Conservation (phyloP, 2,797 vertebrate species). For the Enteromius thamalakanensis region DNA sequence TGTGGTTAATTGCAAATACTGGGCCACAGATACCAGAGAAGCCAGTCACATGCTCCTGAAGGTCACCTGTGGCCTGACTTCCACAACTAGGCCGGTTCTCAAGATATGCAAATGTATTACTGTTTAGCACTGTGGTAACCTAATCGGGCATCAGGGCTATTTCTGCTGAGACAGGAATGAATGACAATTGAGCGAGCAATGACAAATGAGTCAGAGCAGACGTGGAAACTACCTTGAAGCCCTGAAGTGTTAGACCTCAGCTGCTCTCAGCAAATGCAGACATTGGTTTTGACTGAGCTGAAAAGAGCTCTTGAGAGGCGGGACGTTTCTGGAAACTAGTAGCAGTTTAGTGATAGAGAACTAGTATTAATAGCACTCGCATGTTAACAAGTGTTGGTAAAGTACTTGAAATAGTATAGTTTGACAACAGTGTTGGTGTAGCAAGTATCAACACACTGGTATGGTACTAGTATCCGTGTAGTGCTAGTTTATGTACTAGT, state of each 20-base stretch:
- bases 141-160: constrained; percentile 26
- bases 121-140: constrained; percentile 27
- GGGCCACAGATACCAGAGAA: not conserved
- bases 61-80: constrained; percentile 16
- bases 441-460: not conserved
- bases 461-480: not conserved
- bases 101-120: not conserved
- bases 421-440: not conserved
- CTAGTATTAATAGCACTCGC: too few species aligned
- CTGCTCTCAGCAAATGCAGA: not conserved
- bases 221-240: not conserved
- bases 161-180: constrained; percentile 38
- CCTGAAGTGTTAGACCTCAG: not conserved
- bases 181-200: constrained; percentile 34
- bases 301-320: not conserved
- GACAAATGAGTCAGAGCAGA: constrained; percentile 37
- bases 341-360: not conserved
- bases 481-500: not conserved
- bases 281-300: not conserved
- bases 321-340: not conserved
- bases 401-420: not conserved
- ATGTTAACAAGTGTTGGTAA: too few species aligned
- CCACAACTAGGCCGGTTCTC: not conserved
- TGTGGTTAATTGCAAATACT: not conserved
- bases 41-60: constrained; percentile 1